These are phyloP conservation scores for Protophormia terraenovae DNA, from an alignment of 2,888 invertebrate genomes.

Conservation along the genomic window DNA sequence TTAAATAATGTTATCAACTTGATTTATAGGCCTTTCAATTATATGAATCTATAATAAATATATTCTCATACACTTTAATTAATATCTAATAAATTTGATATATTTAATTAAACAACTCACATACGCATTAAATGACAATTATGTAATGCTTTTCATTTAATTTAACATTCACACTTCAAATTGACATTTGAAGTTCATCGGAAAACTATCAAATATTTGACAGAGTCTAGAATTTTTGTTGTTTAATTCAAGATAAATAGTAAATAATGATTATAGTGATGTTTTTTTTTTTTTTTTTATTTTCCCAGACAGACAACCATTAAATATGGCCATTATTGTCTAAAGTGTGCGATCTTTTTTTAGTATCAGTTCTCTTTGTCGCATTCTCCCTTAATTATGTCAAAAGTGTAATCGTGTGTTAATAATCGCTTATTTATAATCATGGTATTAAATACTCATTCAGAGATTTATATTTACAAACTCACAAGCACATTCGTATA, in stretches of 20 bases:
- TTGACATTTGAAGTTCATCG: slow-evolving; percentile 8
- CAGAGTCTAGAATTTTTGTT: background rate
- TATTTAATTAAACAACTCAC: background rate
- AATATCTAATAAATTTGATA: background rate
- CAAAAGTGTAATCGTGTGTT: slow-evolving; percentile 71
- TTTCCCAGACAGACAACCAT: background rate
- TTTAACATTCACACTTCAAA: background rate
- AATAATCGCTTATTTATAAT: slow-evolving; percentile 67
- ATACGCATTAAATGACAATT: slow-evolving; percentile 35
- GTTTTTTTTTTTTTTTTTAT: background rate
- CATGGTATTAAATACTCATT: background rate
- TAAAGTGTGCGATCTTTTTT: background rate
- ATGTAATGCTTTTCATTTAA: background rate
- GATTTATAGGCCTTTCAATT: background rate
- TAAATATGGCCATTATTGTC: background rate
- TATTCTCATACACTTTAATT: background rate
- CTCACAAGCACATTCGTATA: background rate
- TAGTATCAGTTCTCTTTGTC: background rate
- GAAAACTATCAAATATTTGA: slow-evolving; percentile 6
- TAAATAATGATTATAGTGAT: background rate
- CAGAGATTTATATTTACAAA: too few species aligned
- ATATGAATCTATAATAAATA: background rate
- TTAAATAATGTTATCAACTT: background rate
- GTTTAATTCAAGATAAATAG: background rate
- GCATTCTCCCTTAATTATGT: slow-evolving; percentile 70